Base-by-base conservation (phyloP, 92 coral and sea anemone species). In the Bergia puertoricense region DNA sequence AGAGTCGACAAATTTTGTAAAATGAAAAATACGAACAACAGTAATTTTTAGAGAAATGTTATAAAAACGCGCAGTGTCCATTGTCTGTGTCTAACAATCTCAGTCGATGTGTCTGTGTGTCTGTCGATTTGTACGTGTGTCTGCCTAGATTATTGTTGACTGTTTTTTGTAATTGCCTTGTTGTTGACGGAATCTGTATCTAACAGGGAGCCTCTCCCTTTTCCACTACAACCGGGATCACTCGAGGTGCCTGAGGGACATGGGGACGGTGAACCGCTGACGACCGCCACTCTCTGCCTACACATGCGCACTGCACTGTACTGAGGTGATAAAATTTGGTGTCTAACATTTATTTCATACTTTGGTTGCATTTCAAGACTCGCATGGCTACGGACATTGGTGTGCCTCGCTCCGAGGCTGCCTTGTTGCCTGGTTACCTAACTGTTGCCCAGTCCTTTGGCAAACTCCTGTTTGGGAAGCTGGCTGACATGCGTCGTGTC, bases 381-480 rank as follows among this genome's bases (percentile, higher is more conserved):
- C 87, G 79, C 44, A 84, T 84, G 87, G 87, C 87, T 30, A 48
- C 78, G 45, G 87, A 84, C 67, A 71, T 84, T 45, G 87, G 87
- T 45, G 78, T 84, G 62, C 87, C 87, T 84, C 78, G 66, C 20
- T 84, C 77, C 74, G 87, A 84, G 78, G 87, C 87, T 14, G 36
- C 37, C 22, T 16, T 84, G 38, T 84, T 84, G 69, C 87, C 87
- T 84, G 87, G 87, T 71, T 84, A 84, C 79, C 79, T 84, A 44
- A n/a, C 67, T 71, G 78, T 84, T 23, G 87, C 87, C 87, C 87
- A 84, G 79, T 84, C 87, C 78, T 69, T 71, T 44, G 87, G 87
- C 1, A 84, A 84, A 45, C 77, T 84, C 23, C 38, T 84, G 10
- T 84, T 84, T 69, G 87, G 87, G 54, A 84, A 84, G 87, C 79